Evolutionary conservation across 64 coral and sea anemone species (phyloP).

Genomic region (Montipora sp.): DNA sequence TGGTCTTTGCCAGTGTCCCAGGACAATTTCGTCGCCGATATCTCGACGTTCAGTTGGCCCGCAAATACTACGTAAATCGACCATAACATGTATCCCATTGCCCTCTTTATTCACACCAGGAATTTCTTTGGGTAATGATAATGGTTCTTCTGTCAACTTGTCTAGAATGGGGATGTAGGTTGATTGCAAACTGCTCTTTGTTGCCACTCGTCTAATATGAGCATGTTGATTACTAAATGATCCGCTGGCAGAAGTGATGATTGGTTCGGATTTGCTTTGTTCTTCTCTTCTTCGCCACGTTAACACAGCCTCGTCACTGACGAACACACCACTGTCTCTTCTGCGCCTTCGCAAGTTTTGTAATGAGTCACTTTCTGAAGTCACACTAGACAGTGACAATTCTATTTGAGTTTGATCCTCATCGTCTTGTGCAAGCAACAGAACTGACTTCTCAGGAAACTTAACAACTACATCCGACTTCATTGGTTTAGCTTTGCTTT

Average conservation of each 20-base stretch:
- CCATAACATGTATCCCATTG: background rate
- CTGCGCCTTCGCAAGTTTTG: background rate
- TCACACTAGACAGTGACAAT: background rate
- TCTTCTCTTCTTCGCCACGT: constrained; percentile 7
- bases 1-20: constrained; percentile 15
- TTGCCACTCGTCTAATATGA: constrained; percentile 17
- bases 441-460: constrained; percentile 36
- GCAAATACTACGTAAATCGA: background rate
- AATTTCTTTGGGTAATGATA: background rate
- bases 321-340: constrained; percentile 5
- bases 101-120: background rate
- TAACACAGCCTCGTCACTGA: background rate
- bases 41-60: constrained; percentile 3
- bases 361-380: background rate
- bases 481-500: background rate
- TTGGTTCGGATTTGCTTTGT: background rate
- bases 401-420: background rate
- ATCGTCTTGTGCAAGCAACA: constrained; percentile 29
- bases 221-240: background rate
- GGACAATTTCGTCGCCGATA: background rate
- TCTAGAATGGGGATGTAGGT: constrained; percentile 29
- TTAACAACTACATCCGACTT: background rate
- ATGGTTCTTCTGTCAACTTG: background rate
- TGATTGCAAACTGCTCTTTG: constrained; percentile 22
- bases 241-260: background rate